A percentile compares a stretch with the other conserved stretches of the same genome.
These are phyloP conservation scores for human DNA, from an alignment of 2,113 vertebrate species.

Conservation along the genomic window GRCh38 chr13:50051001-50051500, in stretches of 20 bases:
- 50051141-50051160: not conserved
- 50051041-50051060: no score
- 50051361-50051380: not conserved
- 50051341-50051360: not conserved
- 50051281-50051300: not conserved
- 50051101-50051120: conserved; percentile 21
- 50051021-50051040: no score
- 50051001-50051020: no score
- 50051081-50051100: not conserved
- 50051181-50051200: not conserved
- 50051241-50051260: not conserved
- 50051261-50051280: not conserved
- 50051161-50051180: not conserved
- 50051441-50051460: not conserved
- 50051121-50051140: not conserved
- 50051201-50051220: not conserved
- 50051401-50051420: not conserved
- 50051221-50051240: conserved; percentile 31
- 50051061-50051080: no score
- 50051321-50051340: not conserved
- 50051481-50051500: not conserved
- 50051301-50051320: not conserved
- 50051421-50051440: not conserved
- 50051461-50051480: not conserved
- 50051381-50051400: not conserved